These are phyloP conservation scores for Eilema depressum DNA, from an alignment of 2,888 invertebrate species.

Conservation along the genomic window DNA sequence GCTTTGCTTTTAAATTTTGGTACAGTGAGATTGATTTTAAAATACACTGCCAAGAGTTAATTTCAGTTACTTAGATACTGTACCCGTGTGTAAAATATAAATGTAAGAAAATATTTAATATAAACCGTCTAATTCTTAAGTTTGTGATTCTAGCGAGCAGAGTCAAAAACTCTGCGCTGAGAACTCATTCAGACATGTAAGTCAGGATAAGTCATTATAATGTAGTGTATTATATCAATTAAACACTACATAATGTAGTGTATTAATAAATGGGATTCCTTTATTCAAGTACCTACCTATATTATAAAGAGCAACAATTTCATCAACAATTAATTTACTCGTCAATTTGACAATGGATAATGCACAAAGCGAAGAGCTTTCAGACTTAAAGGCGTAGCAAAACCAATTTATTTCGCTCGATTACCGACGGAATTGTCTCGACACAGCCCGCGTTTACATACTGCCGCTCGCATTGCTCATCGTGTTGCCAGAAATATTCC, in stretches of 20 bases:
- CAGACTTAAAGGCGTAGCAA: slow-evolving; percentile 3
- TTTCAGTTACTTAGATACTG: background rate
- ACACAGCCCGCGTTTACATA: too few species aligned
- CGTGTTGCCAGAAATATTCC: too few species aligned
- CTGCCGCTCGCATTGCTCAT: too few species aligned
- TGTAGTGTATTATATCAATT: too few species aligned
- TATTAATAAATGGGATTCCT: too few species aligned
- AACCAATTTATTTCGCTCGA: slow-evolving; percentile 12
- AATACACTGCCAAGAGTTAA: background rate
- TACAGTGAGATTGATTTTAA: background rate
- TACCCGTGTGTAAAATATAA: background rate
- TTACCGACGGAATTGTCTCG: slow-evolving; percentile 4
- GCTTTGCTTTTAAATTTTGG: background rate
- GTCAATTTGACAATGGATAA: slow-evolving; percentile 1
- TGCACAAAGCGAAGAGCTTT: background rate
- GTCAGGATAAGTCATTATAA: too few species aligned
- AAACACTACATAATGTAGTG: too few species aligned
- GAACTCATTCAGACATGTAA: too few species aligned
- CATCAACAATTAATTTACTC: background rate
- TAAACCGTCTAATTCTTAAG: too few species aligned
- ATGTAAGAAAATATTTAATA: background rate
- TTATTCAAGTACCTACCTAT: too few species aligned
- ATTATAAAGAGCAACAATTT: background rate
- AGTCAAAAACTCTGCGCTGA: too few species aligned
- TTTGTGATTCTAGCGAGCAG: too few species aligned